Evolutionary conservation across 2,888 invertebrate species (phyloP).

Genomic region (Eupithecia subumbrata): DNA sequence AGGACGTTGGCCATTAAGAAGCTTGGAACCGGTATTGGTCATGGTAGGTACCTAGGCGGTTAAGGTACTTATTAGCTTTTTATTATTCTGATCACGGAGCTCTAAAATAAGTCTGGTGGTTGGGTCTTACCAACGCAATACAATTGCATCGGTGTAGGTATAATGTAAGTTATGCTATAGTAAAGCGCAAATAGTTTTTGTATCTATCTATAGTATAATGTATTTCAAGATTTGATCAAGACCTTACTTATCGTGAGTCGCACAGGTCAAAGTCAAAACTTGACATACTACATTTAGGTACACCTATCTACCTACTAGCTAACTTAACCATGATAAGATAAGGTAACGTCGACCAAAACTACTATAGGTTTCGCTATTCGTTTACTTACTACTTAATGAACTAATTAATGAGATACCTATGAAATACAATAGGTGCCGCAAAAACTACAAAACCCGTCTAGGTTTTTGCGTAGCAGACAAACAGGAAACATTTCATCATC

Average conservation of each 20-base stretch:
- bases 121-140: neutral
- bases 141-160: neutral
- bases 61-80: neutral
- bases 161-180: neutral
- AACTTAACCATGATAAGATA: too few species aligned
- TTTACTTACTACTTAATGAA: too few species aligned
- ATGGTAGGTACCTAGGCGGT: neutral
- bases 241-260: neutral
- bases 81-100: neutral
- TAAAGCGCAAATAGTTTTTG: neutral
- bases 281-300: neutral
- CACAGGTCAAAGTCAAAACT: neutral
- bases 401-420: too few species aligned
- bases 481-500: neutral
- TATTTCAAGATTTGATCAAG: neutral
- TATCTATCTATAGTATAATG: neutral
- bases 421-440: neutral
- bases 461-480: neutral
- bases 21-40: slow-evolving; percentile 38
- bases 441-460: neutral
- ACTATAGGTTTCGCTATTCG: too few species aligned
- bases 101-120: neutral
- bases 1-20: slow-evolving; percentile 23
- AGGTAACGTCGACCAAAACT: too few species aligned
- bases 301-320: neutral